Conservation (phyloP, 2,113 vertebrate genomes). For the Clinocottus analis region DNA sequence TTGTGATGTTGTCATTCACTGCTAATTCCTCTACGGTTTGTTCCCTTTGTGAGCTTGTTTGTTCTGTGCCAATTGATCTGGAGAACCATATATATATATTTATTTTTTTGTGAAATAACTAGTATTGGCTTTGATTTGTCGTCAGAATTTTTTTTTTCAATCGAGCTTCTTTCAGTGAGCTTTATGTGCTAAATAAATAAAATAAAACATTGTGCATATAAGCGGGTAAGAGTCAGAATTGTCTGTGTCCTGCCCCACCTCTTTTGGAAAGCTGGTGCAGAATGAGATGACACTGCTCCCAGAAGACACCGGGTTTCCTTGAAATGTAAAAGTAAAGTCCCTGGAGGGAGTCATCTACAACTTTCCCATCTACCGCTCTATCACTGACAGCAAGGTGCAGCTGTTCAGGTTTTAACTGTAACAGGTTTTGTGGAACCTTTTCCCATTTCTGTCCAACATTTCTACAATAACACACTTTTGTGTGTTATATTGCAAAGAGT, state of each 20-base stretch:
- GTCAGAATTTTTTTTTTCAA: neutral
- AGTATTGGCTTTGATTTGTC: neutral
- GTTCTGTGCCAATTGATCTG: too few relatives aligned
- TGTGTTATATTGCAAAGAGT: neutral
- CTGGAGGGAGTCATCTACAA: slow-evolving; percentile 24
- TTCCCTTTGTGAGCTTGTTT: too few relatives aligned
- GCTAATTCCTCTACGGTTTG: too few relatives aligned
- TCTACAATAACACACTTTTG: too few relatives aligned
- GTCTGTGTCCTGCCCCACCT: too few relatives aligned
- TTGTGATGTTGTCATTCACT: too few relatives aligned
- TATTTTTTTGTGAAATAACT: neutral
- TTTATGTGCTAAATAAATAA: neutral
- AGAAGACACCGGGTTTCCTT: slow-evolving; percentile 51
- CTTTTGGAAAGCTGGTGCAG: slow-evolving; percentile 37
- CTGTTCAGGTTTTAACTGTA: slow-evolving; percentile 25
- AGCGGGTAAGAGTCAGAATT: neutral
- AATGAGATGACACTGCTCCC: slow-evolving; percentile 34
- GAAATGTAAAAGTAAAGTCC: slow-evolving; percentile 37
- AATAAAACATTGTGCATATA: neutral
- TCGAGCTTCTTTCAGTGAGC: neutral
- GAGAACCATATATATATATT: neutral
- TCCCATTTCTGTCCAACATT: neutral
- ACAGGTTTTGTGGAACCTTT: slow-evolving; percentile 12
- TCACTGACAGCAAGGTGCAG: slow-evolving; percentile 10
- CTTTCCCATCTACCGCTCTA: slow-evolving; percentile 58